Base-by-base conservation (phyloP, 2,797 vertebrate genomes). In the Arrhamphus sclerolepis region DNA sequence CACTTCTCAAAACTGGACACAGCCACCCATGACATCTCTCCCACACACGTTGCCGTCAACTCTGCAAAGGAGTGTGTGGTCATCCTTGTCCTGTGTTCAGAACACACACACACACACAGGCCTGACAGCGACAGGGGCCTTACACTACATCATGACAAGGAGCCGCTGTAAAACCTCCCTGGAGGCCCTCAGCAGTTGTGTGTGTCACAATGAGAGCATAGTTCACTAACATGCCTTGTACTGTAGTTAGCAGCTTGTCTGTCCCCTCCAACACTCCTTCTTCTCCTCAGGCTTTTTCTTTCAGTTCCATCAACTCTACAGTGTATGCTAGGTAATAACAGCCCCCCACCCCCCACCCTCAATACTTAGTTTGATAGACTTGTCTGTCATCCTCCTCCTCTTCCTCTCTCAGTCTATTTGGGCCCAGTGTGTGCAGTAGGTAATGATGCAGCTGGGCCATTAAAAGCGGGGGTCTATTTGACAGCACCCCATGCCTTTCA, bases 401-500 rank as follows among this genome's bases (percentile, higher is more conserved):
- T 64, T 73, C 66, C 72, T 83, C 73, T 62, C 70, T 60, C 74
- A 78, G 72, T 87, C 81, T 84, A 84, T 88, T 82, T 82, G 82
- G 65, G 70, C 85, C 52, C 84, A 87, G 88, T 91, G 89, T 92
- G 84, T 91, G 80, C 81, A 86, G 85, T 70, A 90, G 90, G 80
- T 86, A 86, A 78, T 85, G 88, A 90, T 89, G 84, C 88, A 90
- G 86, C 43, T 62, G 80, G 65, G 66, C 87, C 84, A 85, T 81
- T 89, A 91, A 89, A 90, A 86, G 86, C 82, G 81, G 83, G 82
- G 88, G 75, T 80, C 79, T 85, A 90, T 89, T 84, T 87, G 85
- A 89, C 91, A 90, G 89, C 77, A 68, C 87, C 86, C 80, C 78
- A 85, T 52, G 80, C 80, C 78, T 90, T 89, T 87, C 76, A 86